A percentile compares a stretch with the other conserved stretches of the same genome.
phyloP scores from a whole-genome alignment of 2,797 vertebrate species.

The Agapornis canus region DNA sequence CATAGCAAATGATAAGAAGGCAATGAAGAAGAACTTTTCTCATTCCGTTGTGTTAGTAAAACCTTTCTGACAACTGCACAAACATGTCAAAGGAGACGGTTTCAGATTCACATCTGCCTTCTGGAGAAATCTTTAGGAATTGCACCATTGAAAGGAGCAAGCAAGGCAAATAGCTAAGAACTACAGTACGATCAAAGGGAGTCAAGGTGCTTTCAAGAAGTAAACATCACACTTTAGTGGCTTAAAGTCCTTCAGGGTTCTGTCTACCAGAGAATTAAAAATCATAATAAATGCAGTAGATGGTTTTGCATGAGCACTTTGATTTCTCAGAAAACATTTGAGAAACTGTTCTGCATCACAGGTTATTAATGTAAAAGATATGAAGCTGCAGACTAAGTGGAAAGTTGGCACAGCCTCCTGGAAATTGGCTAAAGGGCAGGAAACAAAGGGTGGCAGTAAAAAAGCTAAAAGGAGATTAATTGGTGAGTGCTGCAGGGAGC shows the following conservation, averaged over 20 bases:
- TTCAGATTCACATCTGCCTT: slow-evolving; percentile 3
- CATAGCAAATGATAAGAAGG: neutral
- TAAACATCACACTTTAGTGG: neutral
- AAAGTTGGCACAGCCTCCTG: slow-evolving; percentile 73
- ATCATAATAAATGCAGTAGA: neutral
- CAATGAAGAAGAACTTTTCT: neutral
- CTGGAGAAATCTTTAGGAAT: slow-evolving; percentile 10
- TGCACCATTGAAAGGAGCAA: neutral
- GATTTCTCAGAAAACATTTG: slow-evolving; percentile 49
- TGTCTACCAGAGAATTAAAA: neutral
- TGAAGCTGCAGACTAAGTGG: slow-evolving; percentile 56
- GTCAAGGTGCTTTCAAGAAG: neutral
- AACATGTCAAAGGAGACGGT: neutral
- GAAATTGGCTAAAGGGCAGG: slow-evolving; percentile 75
- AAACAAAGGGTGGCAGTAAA: slow-evolving; percentile 73
- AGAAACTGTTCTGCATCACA: slow-evolving; percentile 54
- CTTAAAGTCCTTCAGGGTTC: slow-evolving; percentile 11
- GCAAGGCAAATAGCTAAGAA: neutral
- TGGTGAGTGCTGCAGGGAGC: slow-evolving; percentile 62
- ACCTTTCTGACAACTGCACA: neutral
- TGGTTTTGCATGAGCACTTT: slow-evolving; percentile 12
- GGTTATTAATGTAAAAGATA: slow-evolving; percentile 69
- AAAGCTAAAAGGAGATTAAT: slow-evolving; percentile 77
- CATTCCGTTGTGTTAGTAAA: neutral
- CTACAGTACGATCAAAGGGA: neutral